Conservation (phyloP, 2,888 invertebrate genomes). For the Thera obeliscata region DNA sequence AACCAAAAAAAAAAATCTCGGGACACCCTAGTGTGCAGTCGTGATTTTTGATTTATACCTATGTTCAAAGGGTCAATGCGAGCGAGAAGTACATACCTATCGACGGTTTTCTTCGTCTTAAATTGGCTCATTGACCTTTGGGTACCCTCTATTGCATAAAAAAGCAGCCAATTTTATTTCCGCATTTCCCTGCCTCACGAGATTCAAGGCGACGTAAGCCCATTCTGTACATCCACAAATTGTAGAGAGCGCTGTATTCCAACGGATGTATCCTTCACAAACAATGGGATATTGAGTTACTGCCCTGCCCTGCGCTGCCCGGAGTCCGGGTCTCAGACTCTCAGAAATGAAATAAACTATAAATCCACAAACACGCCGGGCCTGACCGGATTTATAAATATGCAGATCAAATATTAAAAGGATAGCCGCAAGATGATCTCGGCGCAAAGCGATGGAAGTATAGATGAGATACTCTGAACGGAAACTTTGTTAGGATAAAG, state of each 20-base stretch:
- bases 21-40: too few relatives aligned
- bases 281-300: conserved; percentile 33
- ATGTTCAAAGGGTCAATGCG: too few relatives aligned
- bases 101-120: too few relatives aligned
- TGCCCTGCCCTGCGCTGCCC: not conserved
- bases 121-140: too few relatives aligned
- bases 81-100: too few relatives aligned
- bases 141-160: not conserved
- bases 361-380: conserved; percentile 62
- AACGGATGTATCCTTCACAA: conserved; percentile 24
- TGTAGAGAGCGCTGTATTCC: conserved; percentile 8
- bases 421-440: conserved; percentile 69
- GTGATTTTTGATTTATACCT: too few relatives aligned
- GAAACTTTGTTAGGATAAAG: too few relatives aligned
- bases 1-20: too few relatives aligned
- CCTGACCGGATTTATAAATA: conserved; percentile 72
- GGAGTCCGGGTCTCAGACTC: conserved; percentile 29
- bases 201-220: conserved; percentile 21
- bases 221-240: conserved; percentile 18
- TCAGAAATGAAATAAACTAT: conserved; percentile 66
- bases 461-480: conserved; percentile 5
- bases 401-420: conserved; percentile 79
- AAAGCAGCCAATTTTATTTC: conserved; percentile 2
- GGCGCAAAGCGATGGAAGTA: conserved; percentile 43
- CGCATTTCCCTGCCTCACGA: conserved; percentile 8